A percentile compares a stretch with the other conserved stretches of the same genome.
phyloP scores from a whole-genome alignment of 2,797 vertebrate genomes.

The Lithobates pipiens region DNA sequence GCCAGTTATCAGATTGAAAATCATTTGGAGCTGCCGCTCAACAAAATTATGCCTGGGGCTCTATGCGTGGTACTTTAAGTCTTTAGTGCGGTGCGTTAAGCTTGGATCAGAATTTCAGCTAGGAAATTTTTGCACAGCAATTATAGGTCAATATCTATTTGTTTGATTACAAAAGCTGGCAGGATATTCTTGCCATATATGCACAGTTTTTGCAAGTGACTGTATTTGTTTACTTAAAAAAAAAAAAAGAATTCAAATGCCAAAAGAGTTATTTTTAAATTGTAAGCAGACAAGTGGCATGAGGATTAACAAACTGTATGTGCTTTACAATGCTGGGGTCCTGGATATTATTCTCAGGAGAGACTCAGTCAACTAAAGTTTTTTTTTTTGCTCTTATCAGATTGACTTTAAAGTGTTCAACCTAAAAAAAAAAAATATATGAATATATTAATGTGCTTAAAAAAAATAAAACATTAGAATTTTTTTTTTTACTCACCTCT shows the following conservation, averaged over 20 bases:
- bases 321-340: not conserved
- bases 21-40: conserved; percentile 46
- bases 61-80: not conserved
- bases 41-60: conserved; percentile 35
- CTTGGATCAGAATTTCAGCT: conserved; percentile 16
- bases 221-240: not conserved
- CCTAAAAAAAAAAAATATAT: too few relatives aligned
- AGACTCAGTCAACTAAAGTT: not conserved
- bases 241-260: not conserved
- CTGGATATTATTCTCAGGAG: not conserved
- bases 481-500: too few relatives aligned
- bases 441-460: too few relatives aligned
- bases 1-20: conserved; percentile 53
- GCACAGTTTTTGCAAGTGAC: not conserved
- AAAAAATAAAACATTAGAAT: too few relatives aligned
- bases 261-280: not conserved
- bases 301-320: not conserved
- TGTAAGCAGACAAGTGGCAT: not conserved
- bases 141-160: not conserved
- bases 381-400: too few relatives aligned
- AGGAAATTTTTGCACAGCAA: not conserved
- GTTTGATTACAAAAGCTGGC: not conserved
- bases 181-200: not conserved
- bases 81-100: conserved; percentile 17
- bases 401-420: too few relatives aligned